Conservation (phyloP, 2,888 invertebrate genomes). For the Stenodema calcarata region DNA sequence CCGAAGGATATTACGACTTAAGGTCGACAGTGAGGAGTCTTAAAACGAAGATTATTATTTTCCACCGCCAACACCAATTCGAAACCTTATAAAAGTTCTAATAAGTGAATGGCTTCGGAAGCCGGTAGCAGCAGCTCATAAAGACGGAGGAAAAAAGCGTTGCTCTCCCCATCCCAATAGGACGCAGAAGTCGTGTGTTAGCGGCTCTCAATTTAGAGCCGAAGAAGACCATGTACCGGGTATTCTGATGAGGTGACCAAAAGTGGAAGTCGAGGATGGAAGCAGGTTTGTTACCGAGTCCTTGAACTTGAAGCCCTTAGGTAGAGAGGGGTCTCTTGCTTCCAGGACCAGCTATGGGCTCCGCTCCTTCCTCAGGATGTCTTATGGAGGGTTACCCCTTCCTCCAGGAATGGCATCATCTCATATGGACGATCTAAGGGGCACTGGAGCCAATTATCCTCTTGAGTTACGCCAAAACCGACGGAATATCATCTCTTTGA, state of each 20-base stretch:
- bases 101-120: neutral
- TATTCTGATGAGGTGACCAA: conserved; percentile 34
- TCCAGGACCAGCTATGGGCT: neutral
- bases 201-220: conserved; percentile 30
- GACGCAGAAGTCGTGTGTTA: conserved; percentile 19
- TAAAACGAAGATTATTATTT: too few species aligned
- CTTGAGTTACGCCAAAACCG: neutral
- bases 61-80: too few species aligned
- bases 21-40: too few species aligned
- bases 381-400: neutral
- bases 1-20: too few species aligned
- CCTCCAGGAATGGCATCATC: conserved; percentile 21
- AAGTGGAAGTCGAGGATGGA: conserved; percentile 10
- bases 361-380: neutral
- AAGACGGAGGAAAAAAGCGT: neutral
- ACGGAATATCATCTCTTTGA: conserved; percentile 3
- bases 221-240: conserved; percentile 20
- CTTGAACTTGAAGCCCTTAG: conserved; percentile 28
- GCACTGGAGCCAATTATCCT: conserved; percentile 1
- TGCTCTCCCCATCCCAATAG: neutral
- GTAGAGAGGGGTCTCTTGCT: neutral
- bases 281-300: conserved; percentile 36
- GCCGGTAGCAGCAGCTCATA: neutral
- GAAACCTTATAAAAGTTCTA: neutral
- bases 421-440: conserved; percentile 9